Evolutionary conservation across 1,140 invertebrate species (phyloP).

Genomic region (Lysiphlebus fabarum): DNA sequence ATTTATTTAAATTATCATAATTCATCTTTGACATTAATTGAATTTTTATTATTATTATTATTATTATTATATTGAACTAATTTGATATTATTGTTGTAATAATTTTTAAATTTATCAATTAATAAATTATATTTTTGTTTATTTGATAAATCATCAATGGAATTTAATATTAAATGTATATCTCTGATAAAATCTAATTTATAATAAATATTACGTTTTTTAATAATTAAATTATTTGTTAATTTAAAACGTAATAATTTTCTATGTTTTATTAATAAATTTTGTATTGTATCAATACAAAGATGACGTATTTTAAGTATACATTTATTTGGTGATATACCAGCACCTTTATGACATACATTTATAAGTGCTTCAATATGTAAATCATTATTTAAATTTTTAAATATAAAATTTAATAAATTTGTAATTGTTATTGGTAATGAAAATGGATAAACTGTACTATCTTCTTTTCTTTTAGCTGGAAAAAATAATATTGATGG

Average conservation of each 20-base stretch:
- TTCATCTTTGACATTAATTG: no score
- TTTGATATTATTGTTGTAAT: no score
- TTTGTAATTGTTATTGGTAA: slow-evolving; percentile 65
- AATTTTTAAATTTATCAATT: slow-evolving; percentile 36
- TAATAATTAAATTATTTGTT: slow-evolving; percentile 27
- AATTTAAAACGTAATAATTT: slow-evolving; percentile 31
- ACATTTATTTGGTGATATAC: slow-evolving; percentile 41
- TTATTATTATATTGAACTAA: no score
- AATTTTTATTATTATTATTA: no score
- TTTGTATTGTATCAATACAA: slow-evolving; percentile 47
- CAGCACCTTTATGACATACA: slow-evolving; percentile 44
- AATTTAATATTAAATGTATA: slow-evolving; percentile 45
- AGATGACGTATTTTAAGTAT: slow-evolving; percentile 42
- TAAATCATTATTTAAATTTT: slow-evolving; percentile 58
- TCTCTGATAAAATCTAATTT: slow-evolving; percentile 46
- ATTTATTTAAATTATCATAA: no score
- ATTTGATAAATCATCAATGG: slow-evolving; percentile 35
- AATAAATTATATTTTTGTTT: slow-evolving; percentile 35
- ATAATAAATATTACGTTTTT: slow-evolving; percentile 36
- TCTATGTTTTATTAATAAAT: slow-evolving; percentile 39
- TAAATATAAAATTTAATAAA: slow-evolving; percentile 69
- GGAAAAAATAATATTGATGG: slow-evolving; percentile 76
- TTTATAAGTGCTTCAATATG: slow-evolving; percentile 49
- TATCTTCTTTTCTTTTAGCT: slow-evolving; percentile 68
- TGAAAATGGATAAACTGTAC: slow-evolving; percentile 64